phyloP scores from a whole-genome alignment of 2,888 invertebrate genomes.

The Cephonodes hylas region DNA sequence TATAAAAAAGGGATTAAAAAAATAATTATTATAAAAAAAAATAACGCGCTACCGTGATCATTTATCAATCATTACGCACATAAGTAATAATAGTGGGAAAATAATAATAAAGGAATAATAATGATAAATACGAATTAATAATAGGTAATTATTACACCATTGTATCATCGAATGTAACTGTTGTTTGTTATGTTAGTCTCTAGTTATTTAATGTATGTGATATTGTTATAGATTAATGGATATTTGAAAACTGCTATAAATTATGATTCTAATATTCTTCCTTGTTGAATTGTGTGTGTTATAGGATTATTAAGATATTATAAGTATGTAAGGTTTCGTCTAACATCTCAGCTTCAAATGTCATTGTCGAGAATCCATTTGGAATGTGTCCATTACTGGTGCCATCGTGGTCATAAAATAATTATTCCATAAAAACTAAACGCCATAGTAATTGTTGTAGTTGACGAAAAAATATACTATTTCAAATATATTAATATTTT shows the following conservation, averaged over 20 bases:
- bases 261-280: constrained; percentile 64
- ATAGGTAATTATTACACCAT: constrained; percentile 61
- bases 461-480: neutral
- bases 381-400: neutral
- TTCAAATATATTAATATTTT: neutral
- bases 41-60: constrained; percentile 52
- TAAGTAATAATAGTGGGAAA: constrained; percentile 43
- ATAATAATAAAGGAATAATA: constrained; percentile 25
- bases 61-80: constrained; percentile 68
- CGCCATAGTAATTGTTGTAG: neutral
- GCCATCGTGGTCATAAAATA: neutral
- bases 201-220: constrained; percentile 75
- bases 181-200: constrained; percentile 74
- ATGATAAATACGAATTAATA: constrained; percentile 61
- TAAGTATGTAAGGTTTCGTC: constrained; percentile 9
- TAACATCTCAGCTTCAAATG: neutral
- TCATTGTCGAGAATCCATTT: neutral
- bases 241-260: constrained; percentile 69
- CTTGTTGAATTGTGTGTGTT: constrained; percentile 77
- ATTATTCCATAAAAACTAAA: neutral
- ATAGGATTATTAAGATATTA: constrained; percentile 54
- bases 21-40: constrained; percentile 28
- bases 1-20: constrained; percentile 20
- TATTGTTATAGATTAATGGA: constrained; percentile 78
- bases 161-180: constrained; percentile 77